These are phyloP conservation scores for Nemotelus pantherinus DNA, from an alignment of 2,888 invertebrate species.

Conservation along the genomic window DNA sequence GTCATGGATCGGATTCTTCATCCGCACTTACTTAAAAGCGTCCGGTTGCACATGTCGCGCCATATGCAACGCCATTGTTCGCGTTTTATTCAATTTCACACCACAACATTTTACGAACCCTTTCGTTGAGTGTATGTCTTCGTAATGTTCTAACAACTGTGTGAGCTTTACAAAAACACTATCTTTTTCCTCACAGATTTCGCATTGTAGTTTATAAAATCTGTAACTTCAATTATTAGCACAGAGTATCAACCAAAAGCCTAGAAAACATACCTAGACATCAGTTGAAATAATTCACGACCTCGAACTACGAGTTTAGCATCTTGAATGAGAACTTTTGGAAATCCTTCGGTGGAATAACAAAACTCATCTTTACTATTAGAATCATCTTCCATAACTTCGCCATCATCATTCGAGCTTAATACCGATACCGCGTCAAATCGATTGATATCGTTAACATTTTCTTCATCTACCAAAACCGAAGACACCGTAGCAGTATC, in stretches of 20 bases:
- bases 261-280: slow-evolving; percentile 47
- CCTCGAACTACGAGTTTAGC: slow-evolving; percentile 50
- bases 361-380: slow-evolving; percentile 7
- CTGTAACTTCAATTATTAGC: slow-evolving; percentile 13
- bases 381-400: not conserved
- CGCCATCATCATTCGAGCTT: slow-evolving; percentile 23
- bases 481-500: not conserved
- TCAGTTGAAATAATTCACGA: slow-evolving; percentile 47
- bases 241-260: not conserved
- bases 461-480: not conserved
- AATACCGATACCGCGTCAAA: slow-evolving; percentile 30
- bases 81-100: slow-evolving; percentile 49
- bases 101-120: slow-evolving; percentile 53
- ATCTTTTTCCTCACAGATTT: slow-evolving; percentile 46
- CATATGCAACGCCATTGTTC: slow-evolving; percentile 53
- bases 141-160: slow-evolving; percentile 50
- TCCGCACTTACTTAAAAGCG: slow-evolving; percentile 50
- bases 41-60: slow-evolving; percentile 53
- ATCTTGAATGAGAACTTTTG: slow-evolving; percentile 50
- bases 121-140: slow-evolving; percentile 49
- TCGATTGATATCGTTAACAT: slow-evolving; percentile 9
- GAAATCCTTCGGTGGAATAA: slow-evolving; percentile 42
- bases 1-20: not conserved
- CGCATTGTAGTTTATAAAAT: slow-evolving; percentile 52
- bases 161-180: slow-evolving; percentile 44